Base-by-base conservation (phyloP, 2,888 invertebrate species). In the Chrysolina haemoptera region DNA sequence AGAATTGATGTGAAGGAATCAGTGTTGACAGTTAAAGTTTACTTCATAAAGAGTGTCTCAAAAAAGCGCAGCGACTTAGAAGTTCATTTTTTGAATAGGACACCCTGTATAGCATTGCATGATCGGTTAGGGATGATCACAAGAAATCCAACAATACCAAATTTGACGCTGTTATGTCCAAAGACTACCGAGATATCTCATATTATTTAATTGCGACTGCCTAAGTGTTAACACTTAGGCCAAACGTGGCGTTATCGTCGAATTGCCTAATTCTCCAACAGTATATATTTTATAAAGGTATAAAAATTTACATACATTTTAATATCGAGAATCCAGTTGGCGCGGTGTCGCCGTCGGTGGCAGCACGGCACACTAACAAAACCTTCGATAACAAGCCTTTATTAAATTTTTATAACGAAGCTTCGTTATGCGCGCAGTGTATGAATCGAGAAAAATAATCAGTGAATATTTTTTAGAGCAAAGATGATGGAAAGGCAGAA, bases 321-420 rank as follows among this genome's bases (percentile, higher is more conserved):
- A 53, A 53, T 53, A 53, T 53, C 53, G 53, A 20, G 53, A n/a
- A 53, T 53, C 53, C 53, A 53, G 53, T 53, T 20, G 48, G 20
- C 20, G 53, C 4, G 20, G 6, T 20, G 20, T 43, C 53, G 10
- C 35, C 53, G 20, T 43, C 53, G 10, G 53, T 53, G 53, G 53
- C 12, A 53, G 12, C 53, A 12, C 20, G 27, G 27, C 35, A 12
- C 59, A 59, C 27, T 35, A 59, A 59, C 59, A 59, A 66, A 66
- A 66, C 66, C 66, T 66, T 50, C 74, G 73, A 72, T 75, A 77
- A 77, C 75, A 74, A 75, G 75, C 59, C 67, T 74, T 75, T 74
- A 77, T 74, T 72, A 68, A 67, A 77, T 77, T 72, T 70, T 70
- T 69, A 77, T 77, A 77, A 77, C 75, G 77, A 77, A 74, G 69